These are phyloP conservation scores for Eunapius fragilis DNA, from an alignment of 37 sponge, comb jelly and placozoan genomes.

Conservation along the genomic window DNA sequence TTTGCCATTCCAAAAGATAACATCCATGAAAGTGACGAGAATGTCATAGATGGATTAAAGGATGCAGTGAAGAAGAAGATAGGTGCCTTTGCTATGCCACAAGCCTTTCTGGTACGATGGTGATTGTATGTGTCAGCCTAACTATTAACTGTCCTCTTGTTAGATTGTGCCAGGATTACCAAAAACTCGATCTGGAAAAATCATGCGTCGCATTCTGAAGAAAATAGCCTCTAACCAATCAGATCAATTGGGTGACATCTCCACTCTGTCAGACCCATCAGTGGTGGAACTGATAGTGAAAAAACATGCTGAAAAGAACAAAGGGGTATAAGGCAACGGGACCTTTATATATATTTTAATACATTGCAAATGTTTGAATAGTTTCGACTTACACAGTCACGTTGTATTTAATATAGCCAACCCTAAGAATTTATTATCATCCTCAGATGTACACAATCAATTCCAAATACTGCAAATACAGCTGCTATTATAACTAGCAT, in stretches of 20 bases:
- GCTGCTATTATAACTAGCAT: too few relatives aligned
- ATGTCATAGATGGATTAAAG: constrained; percentile 5
- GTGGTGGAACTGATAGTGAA: constrained; percentile 63
- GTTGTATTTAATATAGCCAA: too few relatives aligned
- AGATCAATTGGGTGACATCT: constrained; percentile 86
- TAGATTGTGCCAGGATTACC: constrained; percentile 94
- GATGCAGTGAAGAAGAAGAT: constrained; percentile 36
- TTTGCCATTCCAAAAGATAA: constrained; percentile 70
- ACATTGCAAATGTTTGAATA: too few relatives aligned
- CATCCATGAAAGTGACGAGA: constrained; percentile 29
- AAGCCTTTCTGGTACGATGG: constrained; percentile 57
- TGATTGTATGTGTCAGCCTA: background rate
- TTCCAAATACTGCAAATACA: too few relatives aligned
- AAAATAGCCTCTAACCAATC: constrained; percentile 77
- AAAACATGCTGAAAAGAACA: constrained; percentile 18
- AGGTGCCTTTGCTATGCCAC: constrained; percentile 83
- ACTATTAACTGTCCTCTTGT: background rate
- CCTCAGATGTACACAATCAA: too few relatives aligned
- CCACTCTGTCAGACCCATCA: constrained; percentile 90
- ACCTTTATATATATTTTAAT: background rate
- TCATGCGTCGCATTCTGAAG: constrained; percentile 94
- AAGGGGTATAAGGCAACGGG: background rate
- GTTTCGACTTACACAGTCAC: too few relatives aligned
- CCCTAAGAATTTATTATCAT: too few relatives aligned
- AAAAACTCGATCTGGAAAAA: constrained; percentile 97